These are phyloP conservation scores for Colistium nudipinnis DNA, from an alignment of 2,113 vertebrate genomes.

Conservation along the genomic window DNA sequence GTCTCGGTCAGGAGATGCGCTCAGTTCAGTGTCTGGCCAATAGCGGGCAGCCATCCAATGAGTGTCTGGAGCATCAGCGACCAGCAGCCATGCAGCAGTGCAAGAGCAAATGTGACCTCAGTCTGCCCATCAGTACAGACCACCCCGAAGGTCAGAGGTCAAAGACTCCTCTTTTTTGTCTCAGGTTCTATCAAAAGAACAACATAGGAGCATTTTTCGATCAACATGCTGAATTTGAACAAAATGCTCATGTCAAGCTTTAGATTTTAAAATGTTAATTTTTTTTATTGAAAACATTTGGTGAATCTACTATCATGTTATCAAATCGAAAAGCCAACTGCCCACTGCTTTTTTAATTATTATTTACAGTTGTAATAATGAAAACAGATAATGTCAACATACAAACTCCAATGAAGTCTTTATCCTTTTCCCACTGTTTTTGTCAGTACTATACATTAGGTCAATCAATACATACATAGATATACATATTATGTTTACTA, in stretches of 20 bases:
- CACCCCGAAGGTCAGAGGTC: conserved; percentile 89
- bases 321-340: no score
- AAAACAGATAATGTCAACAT: not conserved
- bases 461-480: no score
- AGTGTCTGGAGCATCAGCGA: conserved; percentile 88
- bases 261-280: not conserved
- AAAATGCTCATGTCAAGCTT: not conserved
- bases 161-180: not conserved
- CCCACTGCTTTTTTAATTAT: no score
- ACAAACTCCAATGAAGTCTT: not conserved
- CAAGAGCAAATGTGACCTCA: conserved; percentile 90
- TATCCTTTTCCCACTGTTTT: not conserved
- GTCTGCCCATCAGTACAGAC: conserved; percentile 82
- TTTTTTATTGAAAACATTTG: not conserved
- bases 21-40: conserved; percentile 90
- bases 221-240: not conserved
- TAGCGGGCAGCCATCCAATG: conserved; percentile 85
- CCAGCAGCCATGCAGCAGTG: conserved; percentile 91
- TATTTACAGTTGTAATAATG: not conserved
- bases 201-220: not conserved
- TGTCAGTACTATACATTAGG: no score
- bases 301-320: no score
- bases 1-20: conserved; percentile 92
- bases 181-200: not conserved
- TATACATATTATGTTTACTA: no score